A percentile compares a stretch with the other conserved stretches of the same genome.
Conservation (phyloP, 2,888 invertebrate genomes). For the Hipparchia sbordonii region DNA sequence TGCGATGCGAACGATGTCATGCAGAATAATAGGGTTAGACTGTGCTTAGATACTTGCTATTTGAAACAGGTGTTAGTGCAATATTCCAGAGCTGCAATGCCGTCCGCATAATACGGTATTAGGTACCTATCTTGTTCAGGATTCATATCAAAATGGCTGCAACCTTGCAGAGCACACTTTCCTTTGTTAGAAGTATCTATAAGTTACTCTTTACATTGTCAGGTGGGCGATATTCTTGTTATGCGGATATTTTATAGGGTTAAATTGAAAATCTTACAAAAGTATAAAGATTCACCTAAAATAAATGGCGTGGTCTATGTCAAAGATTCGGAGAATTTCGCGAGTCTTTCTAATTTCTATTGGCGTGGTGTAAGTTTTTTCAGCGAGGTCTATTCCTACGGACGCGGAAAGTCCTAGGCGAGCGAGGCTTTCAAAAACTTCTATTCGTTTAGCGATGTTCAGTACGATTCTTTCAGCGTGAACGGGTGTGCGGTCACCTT, state of each 20-base stretch:
- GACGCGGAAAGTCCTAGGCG: too few species aligned
- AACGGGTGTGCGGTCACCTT: too few species aligned
- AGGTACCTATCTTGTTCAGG: conserved; percentile 44
- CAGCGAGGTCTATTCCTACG: too few species aligned
- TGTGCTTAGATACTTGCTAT: conserved; percentile 16
- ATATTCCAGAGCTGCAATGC: conserved; percentile 17
- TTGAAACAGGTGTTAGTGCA: conserved; percentile 21
- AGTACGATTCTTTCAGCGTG: too few species aligned
- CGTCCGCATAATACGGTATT: conserved; percentile 40
- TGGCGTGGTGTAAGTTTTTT: too few species aligned
- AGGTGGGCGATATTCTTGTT: not conserved
- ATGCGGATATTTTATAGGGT: not conserved
- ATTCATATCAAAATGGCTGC: conserved; percentile 47
- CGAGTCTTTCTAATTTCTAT: too few species aligned
- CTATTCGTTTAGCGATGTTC: too few species aligned
- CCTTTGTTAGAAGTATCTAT: not conserved
- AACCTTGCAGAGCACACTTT: conserved; percentile 37
- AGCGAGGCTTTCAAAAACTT: too few species aligned
- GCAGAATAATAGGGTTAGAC: conserved; percentile 7
- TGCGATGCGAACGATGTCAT: not conserved
- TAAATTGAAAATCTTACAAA: not conserved
- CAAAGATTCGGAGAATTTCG: too few species aligned
- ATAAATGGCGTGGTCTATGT: too few species aligned
- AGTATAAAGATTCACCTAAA: too few species aligned
- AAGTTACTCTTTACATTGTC: not conserved